A percentile compares a stretch with the other conserved stretches of the same genome.
phyloP scores from a whole-genome alignment of 2,888 invertebrate genomes.

The Leptarthrus brevirostris region DNA sequence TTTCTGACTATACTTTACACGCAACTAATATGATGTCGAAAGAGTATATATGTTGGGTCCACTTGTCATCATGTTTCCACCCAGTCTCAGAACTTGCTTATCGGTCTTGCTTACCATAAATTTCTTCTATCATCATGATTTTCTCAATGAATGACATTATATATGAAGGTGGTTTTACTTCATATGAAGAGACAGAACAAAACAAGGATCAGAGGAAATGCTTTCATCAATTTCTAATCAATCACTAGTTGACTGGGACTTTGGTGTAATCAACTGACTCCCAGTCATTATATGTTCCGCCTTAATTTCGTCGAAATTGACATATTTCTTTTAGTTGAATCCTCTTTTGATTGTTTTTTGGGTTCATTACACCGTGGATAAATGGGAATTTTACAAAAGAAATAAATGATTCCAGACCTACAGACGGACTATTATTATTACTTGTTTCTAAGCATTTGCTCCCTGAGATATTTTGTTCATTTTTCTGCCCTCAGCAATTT shows the following conservation, averaged over 20 bases:
- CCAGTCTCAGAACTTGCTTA: slow-evolving; percentile 28
- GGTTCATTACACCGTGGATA: too few relatives aligned
- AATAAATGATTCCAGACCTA: too few relatives aligned
- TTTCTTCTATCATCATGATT: slow-evolving; percentile 21
- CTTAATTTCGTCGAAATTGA: slow-evolving; percentile 26
- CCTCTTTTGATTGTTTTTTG: too few relatives aligned
- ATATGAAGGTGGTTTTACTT: slow-evolving; percentile 8
- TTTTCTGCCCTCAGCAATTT: too few relatives aligned
- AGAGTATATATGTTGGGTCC: background rate
- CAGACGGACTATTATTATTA: too few relatives aligned
- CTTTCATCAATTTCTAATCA: slow-evolving; percentile 46
- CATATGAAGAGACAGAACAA: background rate
- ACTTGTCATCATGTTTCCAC: slow-evolving; percentile 26
- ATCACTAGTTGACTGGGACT: slow-evolving; percentile 27
- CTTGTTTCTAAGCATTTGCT: too few relatives aligned
- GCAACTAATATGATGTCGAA: slow-evolving; percentile 10
- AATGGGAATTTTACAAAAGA: too few relatives aligned
- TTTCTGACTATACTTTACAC: slow-evolving; percentile 21
- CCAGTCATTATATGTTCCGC: slow-evolving; percentile 24
- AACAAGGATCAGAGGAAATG: background rate
- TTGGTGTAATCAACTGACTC: slow-evolving; percentile 29
- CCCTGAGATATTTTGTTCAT: too few relatives aligned
- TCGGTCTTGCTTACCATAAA: slow-evolving; percentile 31
- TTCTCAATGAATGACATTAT: slow-evolving; percentile 33
- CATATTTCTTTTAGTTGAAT: background rate